Percentiles rank a stretch among this genome's conserved stretches.
These are phyloP conservation scores for Ennomos quercinarius DNA, from an alignment of 2,888 invertebrate genomes.

Conservation along the genomic window DNA sequence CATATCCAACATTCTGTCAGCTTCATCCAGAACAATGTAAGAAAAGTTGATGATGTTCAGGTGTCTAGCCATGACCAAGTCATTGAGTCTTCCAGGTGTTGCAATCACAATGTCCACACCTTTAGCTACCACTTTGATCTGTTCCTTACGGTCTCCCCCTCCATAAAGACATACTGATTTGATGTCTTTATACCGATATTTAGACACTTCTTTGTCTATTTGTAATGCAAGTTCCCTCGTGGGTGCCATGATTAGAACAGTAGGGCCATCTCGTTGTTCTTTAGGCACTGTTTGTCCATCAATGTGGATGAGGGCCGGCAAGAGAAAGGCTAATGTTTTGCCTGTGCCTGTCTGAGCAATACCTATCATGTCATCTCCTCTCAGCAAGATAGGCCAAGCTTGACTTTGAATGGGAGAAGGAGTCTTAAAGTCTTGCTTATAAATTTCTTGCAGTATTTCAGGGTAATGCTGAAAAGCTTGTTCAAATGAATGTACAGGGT, in stretches of 20 bases:
- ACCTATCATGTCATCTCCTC: constrained; percentile 97
- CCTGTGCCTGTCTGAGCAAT: constrained; percentile 98
- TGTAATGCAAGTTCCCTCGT: constrained; percentile 97
- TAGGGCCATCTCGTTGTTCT: constrained; percentile 91
- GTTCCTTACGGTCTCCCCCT: constrained; percentile 92
- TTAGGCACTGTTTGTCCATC: constrained; percentile 92
- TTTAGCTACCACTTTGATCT: constrained; percentile 89
- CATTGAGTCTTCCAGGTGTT: constrained; percentile 97
- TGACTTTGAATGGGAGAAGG: constrained; percentile 97
- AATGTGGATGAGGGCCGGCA: constrained; percentile 97
- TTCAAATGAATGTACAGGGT: constrained; percentile 92
- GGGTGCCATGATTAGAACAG: constrained; percentile 95
- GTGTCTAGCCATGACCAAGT: constrained; percentile 90
- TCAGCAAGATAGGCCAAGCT: constrained; percentile 96
- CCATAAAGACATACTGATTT: constrained; percentile 96
- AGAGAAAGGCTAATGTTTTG: constrained; percentile 96
- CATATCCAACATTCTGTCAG: constrained; percentile 95
- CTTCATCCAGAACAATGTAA: constrained; percentile 96
- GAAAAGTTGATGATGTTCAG: constrained; percentile 93
- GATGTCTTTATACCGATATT: constrained; percentile 95
- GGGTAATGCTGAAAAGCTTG: constrained; percentile 93
- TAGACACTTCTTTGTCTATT: constrained; percentile 95
- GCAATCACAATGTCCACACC: constrained; percentile 98
- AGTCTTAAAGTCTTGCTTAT: constrained; percentile 90
- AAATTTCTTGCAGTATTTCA: constrained; percentile 92